Conservation (phyloP, 1,140 invertebrate species). For the Patella vulgata region DNA sequence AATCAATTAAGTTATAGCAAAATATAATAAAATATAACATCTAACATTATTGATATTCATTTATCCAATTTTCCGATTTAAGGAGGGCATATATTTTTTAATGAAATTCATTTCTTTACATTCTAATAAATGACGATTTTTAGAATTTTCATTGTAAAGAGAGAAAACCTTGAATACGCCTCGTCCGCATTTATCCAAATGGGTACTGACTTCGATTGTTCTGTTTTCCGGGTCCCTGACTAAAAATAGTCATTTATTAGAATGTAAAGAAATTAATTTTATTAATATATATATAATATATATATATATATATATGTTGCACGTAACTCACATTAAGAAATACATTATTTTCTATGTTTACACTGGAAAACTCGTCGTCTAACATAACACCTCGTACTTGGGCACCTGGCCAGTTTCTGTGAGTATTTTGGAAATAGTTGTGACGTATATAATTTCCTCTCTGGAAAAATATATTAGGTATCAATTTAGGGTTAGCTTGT, state of each 20-base stretch:
- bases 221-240: background rate
- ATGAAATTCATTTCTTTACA: no score
- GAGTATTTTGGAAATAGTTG: conserved; percentile 31
- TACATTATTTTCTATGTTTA: conserved; percentile 28
- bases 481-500: no score
- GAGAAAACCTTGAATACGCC: no score
- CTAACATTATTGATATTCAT: no score
- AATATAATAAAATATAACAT: no score
- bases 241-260: background rate
- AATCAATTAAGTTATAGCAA: no score
- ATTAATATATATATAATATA: background rate
- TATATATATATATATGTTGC: background rate
- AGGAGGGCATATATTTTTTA: no score
- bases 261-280: no score
- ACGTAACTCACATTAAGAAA: conserved; percentile 29
- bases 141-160: background rate
- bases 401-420: conserved; percentile 20
- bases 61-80: no score
- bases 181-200: no score
- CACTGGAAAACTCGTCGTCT: conserved; percentile 35
- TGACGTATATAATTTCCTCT: conserved; percentile 32
- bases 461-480: conserved; percentile 17
- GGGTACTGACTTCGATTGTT: background rate
- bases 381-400: conserved; percentile 35
- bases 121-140: no score